phyloP scores from a whole-genome alignment of 2,113 vertebrate species.

The Brachyhypopomus occidentalis region DNA sequence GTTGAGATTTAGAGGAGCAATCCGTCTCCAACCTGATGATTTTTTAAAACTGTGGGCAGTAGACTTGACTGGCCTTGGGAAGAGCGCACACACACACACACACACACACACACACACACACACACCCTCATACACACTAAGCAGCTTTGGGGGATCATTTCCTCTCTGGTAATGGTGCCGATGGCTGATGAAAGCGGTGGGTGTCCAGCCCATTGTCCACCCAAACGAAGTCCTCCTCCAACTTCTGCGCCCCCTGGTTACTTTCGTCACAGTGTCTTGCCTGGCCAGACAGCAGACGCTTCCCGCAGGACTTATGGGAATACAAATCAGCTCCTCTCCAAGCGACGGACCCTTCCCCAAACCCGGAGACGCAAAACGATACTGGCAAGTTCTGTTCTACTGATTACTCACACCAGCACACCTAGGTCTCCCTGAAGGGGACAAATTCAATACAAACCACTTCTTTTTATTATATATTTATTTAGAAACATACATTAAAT shows the following conservation, averaged over 20 bases:
- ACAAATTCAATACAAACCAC: background rate
- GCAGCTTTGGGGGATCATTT: conserved; percentile 37
- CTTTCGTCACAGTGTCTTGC: conserved; percentile 49
- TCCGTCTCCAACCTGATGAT: no score
- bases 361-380: conserved; percentile 13
- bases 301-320: conserved; percentile 31
- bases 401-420: background rate
- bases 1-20: background rate
- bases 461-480: background rate
- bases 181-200: conserved; percentile 38
- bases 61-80: no score
- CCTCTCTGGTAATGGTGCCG: conserved; percentile 37
- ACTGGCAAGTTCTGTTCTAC: conserved; percentile 6
- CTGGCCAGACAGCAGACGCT: conserved; percentile 32
- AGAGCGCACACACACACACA: no score
- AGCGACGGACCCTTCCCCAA: conserved; percentile 1
- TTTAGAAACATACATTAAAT: conserved; percentile 8
- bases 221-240: conserved; percentile 40
- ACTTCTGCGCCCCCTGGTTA: conserved; percentile 53
- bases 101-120: no score
- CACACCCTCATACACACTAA: background rate
- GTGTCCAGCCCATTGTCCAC: conserved; percentile 42
- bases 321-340: conserved; percentile 46
- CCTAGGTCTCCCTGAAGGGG: background rate
- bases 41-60: no score